phyloP scores from a whole-genome alignment of 2,888 invertebrate species.

The Vanessa cardui region DNA sequence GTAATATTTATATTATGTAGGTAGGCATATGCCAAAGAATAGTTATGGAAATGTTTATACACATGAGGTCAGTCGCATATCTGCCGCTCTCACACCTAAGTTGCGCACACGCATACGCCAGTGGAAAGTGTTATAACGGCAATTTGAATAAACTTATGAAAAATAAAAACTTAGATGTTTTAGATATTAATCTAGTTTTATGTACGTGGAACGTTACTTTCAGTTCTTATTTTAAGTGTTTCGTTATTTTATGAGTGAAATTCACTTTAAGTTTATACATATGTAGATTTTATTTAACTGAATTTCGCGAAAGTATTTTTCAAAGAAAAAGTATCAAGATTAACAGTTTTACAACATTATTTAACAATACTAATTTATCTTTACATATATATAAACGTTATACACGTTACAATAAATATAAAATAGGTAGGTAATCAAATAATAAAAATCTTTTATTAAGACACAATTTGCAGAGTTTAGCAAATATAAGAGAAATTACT shows the following conservation, averaged over 20 bases:
- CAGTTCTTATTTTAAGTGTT: conserved; percentile 33
- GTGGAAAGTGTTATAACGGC: conserved; percentile 47
- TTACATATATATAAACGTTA: too few species aligned
- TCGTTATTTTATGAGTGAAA: conserved; percentile 41
- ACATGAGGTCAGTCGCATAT: conserved; percentile 27
- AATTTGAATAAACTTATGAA: conserved; percentile 49
- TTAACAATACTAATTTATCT: too few species aligned
- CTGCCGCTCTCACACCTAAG: conserved; percentile 25
- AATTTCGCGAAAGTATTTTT: not conserved
- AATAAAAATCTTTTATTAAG: too few species aligned
- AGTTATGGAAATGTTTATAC: conserved; percentile 3
- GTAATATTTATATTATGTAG: not conserved
- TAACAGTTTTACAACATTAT: too few species aligned
- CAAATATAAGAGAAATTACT: too few species aligned
- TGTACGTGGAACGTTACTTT: conserved; percentile 40
- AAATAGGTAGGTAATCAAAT: too few species aligned
- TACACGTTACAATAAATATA: too few species aligned
- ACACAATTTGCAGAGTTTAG: too few species aligned
- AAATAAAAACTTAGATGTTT: conserved; percentile 38
- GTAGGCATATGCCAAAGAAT: conserved; percentile 2
- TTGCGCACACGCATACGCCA: conserved; percentile 27
- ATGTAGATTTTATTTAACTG: not conserved
- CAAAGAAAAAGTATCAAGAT: not conserved
- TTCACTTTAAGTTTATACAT: conserved; percentile 10
- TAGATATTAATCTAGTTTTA: conserved; percentile 40